These are phyloP conservation scores for Penelope pileata DNA, from an alignment of 2,113 vertebrate species.

Conservation along the genomic window DNA sequence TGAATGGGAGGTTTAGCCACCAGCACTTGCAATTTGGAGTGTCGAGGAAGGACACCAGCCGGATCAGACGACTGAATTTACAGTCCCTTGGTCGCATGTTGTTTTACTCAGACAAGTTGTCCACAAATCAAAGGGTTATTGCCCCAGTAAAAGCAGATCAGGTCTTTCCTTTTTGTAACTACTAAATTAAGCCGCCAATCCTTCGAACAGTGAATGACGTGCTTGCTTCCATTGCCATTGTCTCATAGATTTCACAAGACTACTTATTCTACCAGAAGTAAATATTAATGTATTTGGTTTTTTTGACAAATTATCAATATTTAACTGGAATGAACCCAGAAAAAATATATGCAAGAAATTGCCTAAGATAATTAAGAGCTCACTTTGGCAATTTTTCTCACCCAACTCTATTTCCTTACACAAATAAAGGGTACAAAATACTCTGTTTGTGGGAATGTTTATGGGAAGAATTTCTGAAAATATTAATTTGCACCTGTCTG, in stretches of 20 bases:
- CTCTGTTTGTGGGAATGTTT: conserved; percentile 26
- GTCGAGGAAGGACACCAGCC: neutral
- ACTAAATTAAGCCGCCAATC: neutral
- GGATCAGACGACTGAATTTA: neutral
- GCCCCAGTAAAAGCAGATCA: neutral
- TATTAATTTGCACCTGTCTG: conserved; percentile 55
- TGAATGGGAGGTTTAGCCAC: fast-evolving
- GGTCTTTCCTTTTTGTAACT: neutral
- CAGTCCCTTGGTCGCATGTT: neutral
- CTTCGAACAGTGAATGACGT: neutral
- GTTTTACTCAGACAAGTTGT: neutral
- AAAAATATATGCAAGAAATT: neutral
- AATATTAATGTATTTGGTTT: neutral
- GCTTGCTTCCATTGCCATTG: neutral
- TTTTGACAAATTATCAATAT: neutral
- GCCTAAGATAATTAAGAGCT: neutral
- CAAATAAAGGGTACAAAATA: neutral
- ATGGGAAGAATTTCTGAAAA: conserved; percentile 47
- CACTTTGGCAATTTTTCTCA: neutral
- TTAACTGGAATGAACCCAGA: neutral
- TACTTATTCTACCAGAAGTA: neutral
- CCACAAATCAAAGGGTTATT: conserved; percentile 20
- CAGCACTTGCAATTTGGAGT: neutral
- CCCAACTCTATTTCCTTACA: neutral
- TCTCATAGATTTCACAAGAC: neutral